Conservation (phyloP, 2,888 invertebrate genomes). For the Lacanobia oleracea region DNA sequence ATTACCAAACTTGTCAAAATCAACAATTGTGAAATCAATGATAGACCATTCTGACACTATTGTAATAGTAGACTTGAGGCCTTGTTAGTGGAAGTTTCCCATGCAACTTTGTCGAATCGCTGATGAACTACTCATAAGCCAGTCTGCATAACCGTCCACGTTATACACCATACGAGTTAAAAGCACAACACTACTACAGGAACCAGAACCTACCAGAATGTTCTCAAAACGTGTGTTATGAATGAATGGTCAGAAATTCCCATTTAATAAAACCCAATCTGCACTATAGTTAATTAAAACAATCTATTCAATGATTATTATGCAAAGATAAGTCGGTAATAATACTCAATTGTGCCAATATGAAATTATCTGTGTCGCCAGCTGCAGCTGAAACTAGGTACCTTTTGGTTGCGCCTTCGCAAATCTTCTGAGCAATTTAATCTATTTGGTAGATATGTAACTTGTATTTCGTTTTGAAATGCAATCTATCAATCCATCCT, state of each 20-base stretch:
- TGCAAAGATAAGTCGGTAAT: slow-evolving; percentile 8
- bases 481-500: too few relatives aligned
- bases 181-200: not conserved
- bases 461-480: not conserved
- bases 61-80: too few relatives aligned
- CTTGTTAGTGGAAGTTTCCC: not conserved
- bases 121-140: not conserved
- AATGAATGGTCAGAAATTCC: not conserved
- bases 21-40: too few relatives aligned
- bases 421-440: slow-evolving; percentile 37
- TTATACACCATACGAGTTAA: not conserved
- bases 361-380: not conserved
- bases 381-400: not conserved
- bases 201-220: not conserved
- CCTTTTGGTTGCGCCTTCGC: slow-evolving; percentile 21
- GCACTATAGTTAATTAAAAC: slow-evolving; percentile 1
- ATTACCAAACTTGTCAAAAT: too few relatives aligned
- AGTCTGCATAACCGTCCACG: not conserved
- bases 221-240: too few relatives aligned
- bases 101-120: not conserved
- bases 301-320: slow-evolving; percentile 30
- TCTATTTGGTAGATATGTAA: not conserved
- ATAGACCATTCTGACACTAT: too few relatives aligned
- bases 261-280: not conserved
- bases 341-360: not conserved